Percentiles rank a stretch among this genome's conserved stretches.
These are phyloP conservation scores for Steinernema hermaphroditum DNA, from an alignment of 2,888 invertebrate species.

Conservation along the genomic window DNA sequence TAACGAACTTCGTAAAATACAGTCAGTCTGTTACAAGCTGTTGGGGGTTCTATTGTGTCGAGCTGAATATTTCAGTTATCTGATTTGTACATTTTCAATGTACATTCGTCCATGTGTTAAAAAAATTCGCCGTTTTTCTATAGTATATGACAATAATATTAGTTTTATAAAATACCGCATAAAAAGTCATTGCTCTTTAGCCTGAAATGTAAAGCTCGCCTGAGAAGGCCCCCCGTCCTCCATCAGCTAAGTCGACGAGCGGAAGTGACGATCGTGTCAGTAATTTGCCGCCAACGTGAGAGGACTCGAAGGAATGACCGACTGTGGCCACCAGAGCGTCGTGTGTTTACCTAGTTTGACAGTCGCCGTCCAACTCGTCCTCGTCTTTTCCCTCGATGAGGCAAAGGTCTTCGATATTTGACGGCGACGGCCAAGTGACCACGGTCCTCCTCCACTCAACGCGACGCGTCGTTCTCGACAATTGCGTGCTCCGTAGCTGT, in stretches of 20 bases:
- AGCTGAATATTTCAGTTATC: too few relatives aligned
- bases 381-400: conserved; percentile 18
- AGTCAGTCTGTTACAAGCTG: too few relatives aligned
- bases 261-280: conserved; percentile 26
- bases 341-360: conserved; percentile 31
- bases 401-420: conserved; percentile 6
- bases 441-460: conserved; percentile 67
- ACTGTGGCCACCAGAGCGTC: conserved; percentile 19
- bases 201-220: too few relatives aligned
- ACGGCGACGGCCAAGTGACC: conserved; percentile 22
- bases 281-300: conserved; percentile 8
- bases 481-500: background rate
- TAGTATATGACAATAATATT: too few relatives aligned
- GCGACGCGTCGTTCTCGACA: conserved; percentile 1
- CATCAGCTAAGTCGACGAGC: conserved; percentile 1
- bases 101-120: too few relatives aligned
- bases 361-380: conserved; percentile 29
- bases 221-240: too few relatives aligned
- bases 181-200: too few relatives aligned
- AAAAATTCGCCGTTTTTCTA: too few relatives aligned
- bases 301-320: conserved; percentile 24
- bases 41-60: too few relatives aligned
- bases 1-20: too few relatives aligned
- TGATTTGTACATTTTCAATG: too few relatives aligned
- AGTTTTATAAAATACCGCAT: too few relatives aligned